Percentiles rank a stretch among this genome's conserved stretches.
phyloP scores from a whole-genome alignment of 2,888 invertebrate species.

The Cataglyphis cursor region DNA sequence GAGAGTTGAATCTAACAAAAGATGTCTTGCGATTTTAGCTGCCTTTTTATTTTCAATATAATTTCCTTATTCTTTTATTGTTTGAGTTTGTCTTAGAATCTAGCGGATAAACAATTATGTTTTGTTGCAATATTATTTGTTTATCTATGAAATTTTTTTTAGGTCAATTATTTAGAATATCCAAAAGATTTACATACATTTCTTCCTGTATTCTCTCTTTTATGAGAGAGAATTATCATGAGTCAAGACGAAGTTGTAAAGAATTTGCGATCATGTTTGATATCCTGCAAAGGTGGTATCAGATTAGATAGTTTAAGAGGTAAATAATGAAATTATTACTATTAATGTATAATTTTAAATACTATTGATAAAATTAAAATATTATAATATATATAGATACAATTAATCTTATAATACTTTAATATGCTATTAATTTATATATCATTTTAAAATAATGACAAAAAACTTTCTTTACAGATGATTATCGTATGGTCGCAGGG shows the following conservation, averaged over 20 bases:
- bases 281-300: slow-evolving; percentile 77
- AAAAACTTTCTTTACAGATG: slow-evolving; percentile 86
- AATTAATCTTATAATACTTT: slow-evolving; percentile 4
- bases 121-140: background rate
- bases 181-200: slow-evolving; percentile 25
- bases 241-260: slow-evolving; percentile 66
- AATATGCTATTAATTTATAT: background rate
- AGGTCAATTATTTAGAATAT: slow-evolving; percentile 30
- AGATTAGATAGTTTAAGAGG: slow-evolving; percentile 87
- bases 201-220: slow-evolving; percentile 44
- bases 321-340: slow-evolving; percentile 84
- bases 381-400: background rate
- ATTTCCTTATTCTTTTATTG: background rate
- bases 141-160: slow-evolving; percentile 9
- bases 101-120: background rate
- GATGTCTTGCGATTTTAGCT: background rate
- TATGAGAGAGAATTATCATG: slow-evolving; percentile 56
- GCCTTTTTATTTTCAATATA: background rate
- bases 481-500: slow-evolving; percentile 90
- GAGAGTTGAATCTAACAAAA: background rate
- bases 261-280: slow-evolving; percentile 74
- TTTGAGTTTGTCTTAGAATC: background rate
- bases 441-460: background rate
- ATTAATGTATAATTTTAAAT: slow-evolving; percentile 15
- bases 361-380: background rate